A percentile compares a stretch with the other conserved stretches of the same genome.
Conservation (phyloP, 64 coral and sea anemone species). For the Platygyra sinensis region DNA sequence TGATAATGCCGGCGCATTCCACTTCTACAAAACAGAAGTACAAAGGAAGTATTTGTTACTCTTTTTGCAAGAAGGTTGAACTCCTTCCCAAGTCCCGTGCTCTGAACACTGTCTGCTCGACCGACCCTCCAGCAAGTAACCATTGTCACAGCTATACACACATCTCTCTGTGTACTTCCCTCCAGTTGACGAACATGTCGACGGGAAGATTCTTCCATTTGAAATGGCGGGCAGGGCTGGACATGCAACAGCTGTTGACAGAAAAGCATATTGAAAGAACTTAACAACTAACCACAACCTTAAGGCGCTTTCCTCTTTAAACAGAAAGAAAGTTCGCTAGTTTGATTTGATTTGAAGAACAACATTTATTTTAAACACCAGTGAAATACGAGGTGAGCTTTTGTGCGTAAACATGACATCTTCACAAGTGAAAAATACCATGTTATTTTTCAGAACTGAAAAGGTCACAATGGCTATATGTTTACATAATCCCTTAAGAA, state of each 20-base stretch:
- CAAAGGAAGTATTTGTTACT: constrained; percentile 11
- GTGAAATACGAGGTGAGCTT: too few species aligned
- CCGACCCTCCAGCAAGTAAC: constrained; percentile 38
- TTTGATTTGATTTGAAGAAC: too few species aligned
- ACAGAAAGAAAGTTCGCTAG: neutral
- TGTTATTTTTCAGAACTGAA: too few species aligned
- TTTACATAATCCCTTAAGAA: too few species aligned
- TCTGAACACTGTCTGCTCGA: constrained; percentile 19
- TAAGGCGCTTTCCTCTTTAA: neutral
- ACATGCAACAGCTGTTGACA: constrained; percentile 39
- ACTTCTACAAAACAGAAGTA: too few species aligned
- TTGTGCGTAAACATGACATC: too few species aligned
- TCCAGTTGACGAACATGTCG: constrained; percentile 41
- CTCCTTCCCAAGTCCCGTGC: constrained; percentile 61
- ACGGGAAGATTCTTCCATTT: constrained; percentile 57
- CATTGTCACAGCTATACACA: constrained; percentile 60
- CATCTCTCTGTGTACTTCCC: constrained; percentile 53
- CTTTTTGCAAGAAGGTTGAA: constrained; percentile 53
- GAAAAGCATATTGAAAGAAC: neutral
- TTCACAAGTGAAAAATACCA: too few species aligned
- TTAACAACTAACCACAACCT: neutral
- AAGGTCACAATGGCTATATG: too few species aligned
- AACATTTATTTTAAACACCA: too few species aligned
- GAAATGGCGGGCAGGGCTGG: constrained; percentile 35
- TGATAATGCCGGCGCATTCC: neutral